Percentiles rank a stretch among this genome's conserved stretches.
These are phyloP conservation scores for Thunnus thynnus DNA, from an alignment of 2,113 vertebrate genomes.

Conservation along the genomic window DNA sequence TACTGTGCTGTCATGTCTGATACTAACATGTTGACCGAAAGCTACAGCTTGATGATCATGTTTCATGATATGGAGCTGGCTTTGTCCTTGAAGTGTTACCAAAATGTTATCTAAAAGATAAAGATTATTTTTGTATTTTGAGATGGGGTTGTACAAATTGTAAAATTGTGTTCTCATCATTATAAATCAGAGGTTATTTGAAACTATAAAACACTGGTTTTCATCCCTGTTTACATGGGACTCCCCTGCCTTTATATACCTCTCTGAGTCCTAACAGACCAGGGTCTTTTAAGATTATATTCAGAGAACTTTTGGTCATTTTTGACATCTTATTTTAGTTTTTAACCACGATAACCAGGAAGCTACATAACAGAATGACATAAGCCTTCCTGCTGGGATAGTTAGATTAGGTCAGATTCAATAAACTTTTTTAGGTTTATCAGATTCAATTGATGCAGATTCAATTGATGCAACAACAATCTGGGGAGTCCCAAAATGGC, in stretches of 20 bases:
- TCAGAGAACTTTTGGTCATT: slow-evolving; percentile 23
- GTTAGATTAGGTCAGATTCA: slow-evolving; percentile 10
- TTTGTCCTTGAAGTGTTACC: slow-evolving; percentile 86
- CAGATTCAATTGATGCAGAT: slow-evolving; percentile 9
- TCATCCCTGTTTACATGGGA: slow-evolving; percentile 71
- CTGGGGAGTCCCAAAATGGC: slow-evolving; percentile 66
- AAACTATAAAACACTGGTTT: slow-evolving; percentile 77
- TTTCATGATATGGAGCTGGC: slow-evolving; percentile 69
- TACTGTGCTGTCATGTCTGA: slow-evolving; percentile 76
- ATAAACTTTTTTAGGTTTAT: slow-evolving; percentile 2
- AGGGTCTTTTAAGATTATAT: slow-evolving; percentile 29
- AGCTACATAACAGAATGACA: slow-evolving; percentile 8
- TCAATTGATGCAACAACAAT: slow-evolving; percentile 41
- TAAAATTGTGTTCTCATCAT: slow-evolving; percentile 80
- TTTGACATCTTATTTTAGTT: slow-evolving; percentile 26
- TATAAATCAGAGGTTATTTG: slow-evolving; percentile 78
- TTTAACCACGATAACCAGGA: slow-evolving; percentile 9
- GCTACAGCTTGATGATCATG: slow-evolving; percentile 69
- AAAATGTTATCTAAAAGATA: slow-evolving; percentile 86
- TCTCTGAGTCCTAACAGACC: slow-evolving; percentile 41
- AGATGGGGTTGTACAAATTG: slow-evolving; percentile 85
- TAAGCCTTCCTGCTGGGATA: slow-evolving; percentile 18
- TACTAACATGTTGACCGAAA: slow-evolving; percentile 78
- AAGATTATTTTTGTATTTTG: slow-evolving; percentile 89
- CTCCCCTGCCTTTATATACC: slow-evolving; percentile 61